Conservation (phyloP, 2,113 vertebrate species). For the Balaeniceps rex region DNA sequence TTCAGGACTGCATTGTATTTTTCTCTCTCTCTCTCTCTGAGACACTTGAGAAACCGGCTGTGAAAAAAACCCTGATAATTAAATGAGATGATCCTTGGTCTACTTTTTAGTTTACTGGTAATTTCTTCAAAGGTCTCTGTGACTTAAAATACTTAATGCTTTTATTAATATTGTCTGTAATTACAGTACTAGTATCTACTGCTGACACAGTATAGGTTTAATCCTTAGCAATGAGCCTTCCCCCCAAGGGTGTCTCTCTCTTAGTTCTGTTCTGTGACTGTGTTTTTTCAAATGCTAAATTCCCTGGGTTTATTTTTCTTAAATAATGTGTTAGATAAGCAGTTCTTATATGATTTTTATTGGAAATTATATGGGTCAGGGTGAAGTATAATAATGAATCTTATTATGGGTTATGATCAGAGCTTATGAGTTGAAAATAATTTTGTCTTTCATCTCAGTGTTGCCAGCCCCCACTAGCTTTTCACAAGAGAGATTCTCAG, state of each 20-base stretch:
- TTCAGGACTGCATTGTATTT: neutral
- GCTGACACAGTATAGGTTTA: neutral
- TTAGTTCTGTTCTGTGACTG: neutral
- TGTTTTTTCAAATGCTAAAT: neutral
- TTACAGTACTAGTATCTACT: neutral
- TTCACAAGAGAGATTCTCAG: neutral
- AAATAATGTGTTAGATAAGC: neutral
- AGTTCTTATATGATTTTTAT: neutral
- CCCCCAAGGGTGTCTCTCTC: neutral
- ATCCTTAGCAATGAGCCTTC: neutral
- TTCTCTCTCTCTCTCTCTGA: neutral
- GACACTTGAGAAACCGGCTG: neutral
- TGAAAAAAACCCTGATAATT: neutral
- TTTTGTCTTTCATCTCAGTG: neutral
- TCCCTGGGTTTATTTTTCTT: neutral
- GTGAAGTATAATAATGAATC: neutral
- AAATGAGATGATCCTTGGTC: neutral
- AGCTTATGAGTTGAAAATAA: neutral
- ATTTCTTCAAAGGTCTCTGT: neutral
- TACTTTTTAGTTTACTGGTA: neutral
- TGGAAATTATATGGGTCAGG: neutral
- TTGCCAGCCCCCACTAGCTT: neutral
- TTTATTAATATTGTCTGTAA: neutral
- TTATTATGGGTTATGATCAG: neutral
- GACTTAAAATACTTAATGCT: neutral